phyloP scores from a whole-genome alignment of 1,140 invertebrate genomes.

The Sycophaga agraensis region DNA sequence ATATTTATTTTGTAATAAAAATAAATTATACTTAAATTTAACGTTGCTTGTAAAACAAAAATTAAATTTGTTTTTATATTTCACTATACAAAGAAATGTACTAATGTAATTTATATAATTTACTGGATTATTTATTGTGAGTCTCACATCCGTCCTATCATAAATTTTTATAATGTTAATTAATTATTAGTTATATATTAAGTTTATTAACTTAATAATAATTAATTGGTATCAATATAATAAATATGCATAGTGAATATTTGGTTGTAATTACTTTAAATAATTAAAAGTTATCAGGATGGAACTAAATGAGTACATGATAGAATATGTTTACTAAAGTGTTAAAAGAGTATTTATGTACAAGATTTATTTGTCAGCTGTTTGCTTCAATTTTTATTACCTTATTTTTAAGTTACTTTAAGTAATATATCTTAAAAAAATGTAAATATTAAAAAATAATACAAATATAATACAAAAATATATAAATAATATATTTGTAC shows the following conservation, averaged over 20 bases:
- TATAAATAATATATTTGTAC: background rate
- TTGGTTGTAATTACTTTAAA: background rate
- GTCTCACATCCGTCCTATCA: conserved; percentile 13
- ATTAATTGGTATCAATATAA: conserved; percentile 7
- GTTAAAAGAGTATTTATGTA: background rate
- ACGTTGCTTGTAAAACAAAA: too few relatives aligned
- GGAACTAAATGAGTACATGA: conserved; percentile 15
- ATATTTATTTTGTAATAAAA: background rate
- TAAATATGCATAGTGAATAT: background rate
- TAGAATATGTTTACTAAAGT: background rate
- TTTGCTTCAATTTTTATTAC: too few relatives aligned
- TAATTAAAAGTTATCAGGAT: background rate
- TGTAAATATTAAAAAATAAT: conserved; percentile 26
- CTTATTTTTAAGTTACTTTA: conserved; percentile 7
- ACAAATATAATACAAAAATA: conserved; percentile 19
- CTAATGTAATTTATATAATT: too few relatives aligned
- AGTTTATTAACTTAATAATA: background rate
- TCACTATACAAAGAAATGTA: too few relatives aligned
- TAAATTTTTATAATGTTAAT: background rate
- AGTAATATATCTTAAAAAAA: conserved; percentile 25
- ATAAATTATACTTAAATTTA: too few relatives aligned
- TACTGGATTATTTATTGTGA: background rate
- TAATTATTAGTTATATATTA: background rate
- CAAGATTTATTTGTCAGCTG: too few relatives aligned
- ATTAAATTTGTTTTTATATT: too few relatives aligned